Conservation (phyloP, 2,113 vertebrate genomes). For the Calidris pugnax region DNA sequence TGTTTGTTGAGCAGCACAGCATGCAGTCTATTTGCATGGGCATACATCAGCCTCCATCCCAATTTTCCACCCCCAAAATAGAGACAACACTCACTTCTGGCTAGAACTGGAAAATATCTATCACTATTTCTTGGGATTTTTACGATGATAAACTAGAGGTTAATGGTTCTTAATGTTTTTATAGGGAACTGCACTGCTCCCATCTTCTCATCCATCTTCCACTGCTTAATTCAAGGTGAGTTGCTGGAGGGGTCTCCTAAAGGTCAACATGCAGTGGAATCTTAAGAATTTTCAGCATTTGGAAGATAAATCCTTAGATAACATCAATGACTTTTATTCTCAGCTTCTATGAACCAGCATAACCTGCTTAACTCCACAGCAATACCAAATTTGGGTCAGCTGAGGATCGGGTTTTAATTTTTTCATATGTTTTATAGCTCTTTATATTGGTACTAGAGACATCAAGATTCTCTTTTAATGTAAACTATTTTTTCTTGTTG, state of each 20-base stretch:
- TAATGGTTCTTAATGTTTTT: neutral
- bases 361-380: neutral
- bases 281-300: neutral
- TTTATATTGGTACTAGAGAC: neutral
- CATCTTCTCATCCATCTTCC: neutral
- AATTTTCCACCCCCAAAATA: neutral
- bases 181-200: neutral
- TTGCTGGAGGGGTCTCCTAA: neutral
- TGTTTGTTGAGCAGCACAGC: neutral
- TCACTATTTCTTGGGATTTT: neutral
- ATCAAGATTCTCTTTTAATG: neutral
- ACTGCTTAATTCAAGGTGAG: neutral
- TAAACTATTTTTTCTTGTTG: neutral
- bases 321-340: neutral
- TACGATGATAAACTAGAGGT: neutral
- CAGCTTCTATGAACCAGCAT: neutral
- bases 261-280: neutral
- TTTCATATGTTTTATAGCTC: neutral
- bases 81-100: neutral
- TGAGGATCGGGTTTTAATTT: neutral
- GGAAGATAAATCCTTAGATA: neutral
- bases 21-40: neutral
- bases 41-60: neutral
- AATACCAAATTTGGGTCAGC: neutral
- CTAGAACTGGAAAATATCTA: neutral